Percentiles rank a stretch among this genome's conserved stretches.
Evolutionary conservation across 2,797 vertebrate genomes (phyloP).

Genomic region (Bovichtus diacanthus): DNA sequence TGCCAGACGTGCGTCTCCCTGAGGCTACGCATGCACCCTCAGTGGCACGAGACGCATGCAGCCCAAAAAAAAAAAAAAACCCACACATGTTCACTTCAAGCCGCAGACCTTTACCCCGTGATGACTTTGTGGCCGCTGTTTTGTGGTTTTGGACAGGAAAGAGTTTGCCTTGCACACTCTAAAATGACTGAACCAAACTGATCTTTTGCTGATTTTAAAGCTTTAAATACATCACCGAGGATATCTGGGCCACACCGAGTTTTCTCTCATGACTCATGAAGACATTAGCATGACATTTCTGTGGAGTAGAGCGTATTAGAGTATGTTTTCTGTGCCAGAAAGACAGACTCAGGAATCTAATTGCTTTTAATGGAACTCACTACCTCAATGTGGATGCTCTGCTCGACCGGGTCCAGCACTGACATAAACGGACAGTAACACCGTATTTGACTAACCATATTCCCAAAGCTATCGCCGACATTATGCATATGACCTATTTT

Average conservation of each 20-base stretch:
- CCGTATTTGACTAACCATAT: constrained; percentile 37
- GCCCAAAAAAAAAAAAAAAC: constrained; percentile 5
- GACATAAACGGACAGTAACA: constrained; percentile 47
- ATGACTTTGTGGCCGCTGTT: constrained; percentile 4
- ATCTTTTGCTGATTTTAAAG: constrained; percentile 23
- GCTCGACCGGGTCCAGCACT: constrained; percentile 38
- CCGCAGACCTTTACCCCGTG: constrained; percentile 9
- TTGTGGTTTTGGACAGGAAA: neutral
- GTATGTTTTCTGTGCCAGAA: constrained; percentile 19
- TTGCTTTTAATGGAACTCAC: constrained; percentile 59
- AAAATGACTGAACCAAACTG: neutral
- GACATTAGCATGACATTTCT: constrained; percentile 70
- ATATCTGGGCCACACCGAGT: constrained; percentile 57
- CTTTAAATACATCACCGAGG: constrained; percentile 10
- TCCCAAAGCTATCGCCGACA: constrained; percentile 35
- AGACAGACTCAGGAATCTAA: constrained; percentile 42
- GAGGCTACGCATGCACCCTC: constrained; percentile 42
- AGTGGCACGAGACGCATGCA: constrained; percentile 26
- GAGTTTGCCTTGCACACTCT: neutral
- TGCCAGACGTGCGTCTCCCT: constrained; percentile 69
- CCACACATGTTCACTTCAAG: constrained; percentile 61
- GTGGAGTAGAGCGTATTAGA: constrained; percentile 30
- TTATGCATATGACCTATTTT: constrained; percentile 72
- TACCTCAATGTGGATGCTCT: constrained; percentile 23
- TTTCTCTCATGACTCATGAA: constrained; percentile 67